phyloP scores from a whole-genome alignment of 2,113 vertebrate species.

The Myodes glareolus region DNA sequence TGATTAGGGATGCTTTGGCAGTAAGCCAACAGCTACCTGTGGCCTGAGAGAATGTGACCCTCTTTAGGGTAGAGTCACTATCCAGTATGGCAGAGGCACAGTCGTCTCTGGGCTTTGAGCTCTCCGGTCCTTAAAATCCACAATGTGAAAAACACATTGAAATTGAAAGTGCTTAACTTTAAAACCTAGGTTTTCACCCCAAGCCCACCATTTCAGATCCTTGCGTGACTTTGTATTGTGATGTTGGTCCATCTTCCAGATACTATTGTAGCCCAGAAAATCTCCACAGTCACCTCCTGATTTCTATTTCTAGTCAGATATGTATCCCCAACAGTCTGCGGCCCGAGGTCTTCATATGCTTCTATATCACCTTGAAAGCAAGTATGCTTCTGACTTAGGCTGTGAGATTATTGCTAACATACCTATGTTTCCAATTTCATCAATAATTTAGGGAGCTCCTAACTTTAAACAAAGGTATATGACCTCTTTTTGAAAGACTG shows the following conservation, averaged over 20 bases:
- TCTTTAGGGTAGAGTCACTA: neutral
- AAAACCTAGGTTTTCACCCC: neutral
- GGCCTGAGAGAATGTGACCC: fast-evolving
- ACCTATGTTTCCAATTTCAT: neutral
- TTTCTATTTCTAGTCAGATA: neutral
- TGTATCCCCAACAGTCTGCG: too few species aligned
- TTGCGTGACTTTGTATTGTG: neutral
- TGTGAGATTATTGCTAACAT: neutral
- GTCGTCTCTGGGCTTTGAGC: too few species aligned
- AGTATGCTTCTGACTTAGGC: neutral
- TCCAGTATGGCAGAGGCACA: fast-evolving
- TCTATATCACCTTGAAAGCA: fast-evolving
- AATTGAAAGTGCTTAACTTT: neutral
- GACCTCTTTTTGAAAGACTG: fast-evolving
- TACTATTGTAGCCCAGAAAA: neutral
- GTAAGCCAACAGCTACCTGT: fast-evolving
- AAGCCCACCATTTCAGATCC: fast-evolving
- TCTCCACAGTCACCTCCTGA: neutral
- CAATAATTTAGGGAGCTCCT: neutral
- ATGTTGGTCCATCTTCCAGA: neutral
- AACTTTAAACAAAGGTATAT: too few species aligned
- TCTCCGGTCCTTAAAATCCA: neutral
- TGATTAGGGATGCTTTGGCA: too few species aligned
- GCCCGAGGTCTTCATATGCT: fast-evolving
- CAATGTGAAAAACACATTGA: neutral